A percentile compares a stretch with the other conserved stretches of the same genome.
Conservation (phyloP, 2,797 vertebrate genomes). For the Karalla daura region DNA sequence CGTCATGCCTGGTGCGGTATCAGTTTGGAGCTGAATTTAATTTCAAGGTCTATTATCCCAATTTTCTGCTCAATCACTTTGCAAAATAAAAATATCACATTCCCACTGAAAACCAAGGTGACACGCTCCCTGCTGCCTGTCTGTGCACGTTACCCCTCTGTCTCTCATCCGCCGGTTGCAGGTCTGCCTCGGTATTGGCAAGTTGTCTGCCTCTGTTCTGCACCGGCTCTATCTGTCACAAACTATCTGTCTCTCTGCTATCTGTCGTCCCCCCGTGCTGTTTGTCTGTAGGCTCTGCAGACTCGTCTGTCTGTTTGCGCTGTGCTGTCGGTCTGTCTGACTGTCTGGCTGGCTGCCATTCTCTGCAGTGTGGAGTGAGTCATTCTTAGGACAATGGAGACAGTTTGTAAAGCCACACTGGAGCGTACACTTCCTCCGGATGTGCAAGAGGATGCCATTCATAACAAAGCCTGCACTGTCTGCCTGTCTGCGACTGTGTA, state of each 20-base stretch:
- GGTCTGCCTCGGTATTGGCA: constrained; percentile 39
- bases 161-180: constrained; percentile 33
- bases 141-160: constrained; percentile 26
- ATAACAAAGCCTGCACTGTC: constrained; percentile 83
- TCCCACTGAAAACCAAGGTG: constrained; percentile 22
- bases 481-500: constrained; percentile 66
- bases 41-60: constrained; percentile 13
- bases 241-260: constrained; percentile 59
- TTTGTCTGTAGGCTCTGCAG: constrained; percentile 69
- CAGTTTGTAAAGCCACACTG: constrained; percentile 84
- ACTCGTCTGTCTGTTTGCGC: constrained; percentile 71
- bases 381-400: constrained; percentile 83
- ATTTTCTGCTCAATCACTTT: constrained; percentile 7
- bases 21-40: not conserved
- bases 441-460: constrained; percentile 83
- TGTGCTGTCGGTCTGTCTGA: constrained; percentile 63
- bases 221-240: constrained; percentile 59
- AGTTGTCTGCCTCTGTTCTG: constrained; percentile 36
- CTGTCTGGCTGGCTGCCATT: constrained; percentile 74
- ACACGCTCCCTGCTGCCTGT: constrained; percentile 38
- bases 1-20: not conserved
- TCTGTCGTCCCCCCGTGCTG: constrained; percentile 49
- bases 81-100: constrained; percentile 20
- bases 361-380: constrained; percentile 80
- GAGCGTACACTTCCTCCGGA: constrained; percentile 84